Conservation (phyloP, 2,888 invertebrate species). For the Xylota sylvarum region DNA sequence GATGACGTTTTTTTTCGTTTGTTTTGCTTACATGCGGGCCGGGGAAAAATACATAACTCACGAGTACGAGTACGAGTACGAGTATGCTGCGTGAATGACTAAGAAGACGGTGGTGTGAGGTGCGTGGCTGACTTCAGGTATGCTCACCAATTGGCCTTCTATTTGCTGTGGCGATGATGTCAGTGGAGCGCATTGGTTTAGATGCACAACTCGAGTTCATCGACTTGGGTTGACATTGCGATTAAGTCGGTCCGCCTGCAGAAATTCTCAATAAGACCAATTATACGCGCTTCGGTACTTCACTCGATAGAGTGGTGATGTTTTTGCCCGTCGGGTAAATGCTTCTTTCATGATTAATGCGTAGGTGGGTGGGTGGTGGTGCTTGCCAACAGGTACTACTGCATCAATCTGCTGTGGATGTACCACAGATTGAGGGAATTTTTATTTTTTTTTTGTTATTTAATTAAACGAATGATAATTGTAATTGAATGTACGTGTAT, state of each 20-base stretch:
- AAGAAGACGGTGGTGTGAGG: not conserved
- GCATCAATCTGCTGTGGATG: constrained; percentile 6
- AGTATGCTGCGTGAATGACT: constrained; percentile 22
- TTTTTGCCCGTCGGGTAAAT: constrained; percentile 9
- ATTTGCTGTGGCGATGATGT: constrained; percentile 21
- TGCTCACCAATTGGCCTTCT: constrained; percentile 41
- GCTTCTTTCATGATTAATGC: constrained; percentile 35
- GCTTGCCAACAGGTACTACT: constrained; percentile 58
- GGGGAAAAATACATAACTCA: constrained; percentile 44
- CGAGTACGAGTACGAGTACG: constrained; percentile 6
- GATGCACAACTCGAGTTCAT: constrained; percentile 52
- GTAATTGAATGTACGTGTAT: constrained; percentile 61
- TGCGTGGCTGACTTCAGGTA: constrained; percentile 11
- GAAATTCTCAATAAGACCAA: constrained; percentile 46
- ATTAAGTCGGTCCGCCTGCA: constrained; percentile 63
- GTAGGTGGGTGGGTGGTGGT: not conserved
- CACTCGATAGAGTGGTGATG: constrained; percentile 23
- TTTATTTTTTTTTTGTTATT: constrained; percentile 27
- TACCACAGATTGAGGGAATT: constrained; percentile 35
- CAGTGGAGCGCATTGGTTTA: constrained; percentile 11
- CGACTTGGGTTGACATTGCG: constrained; percentile 66
- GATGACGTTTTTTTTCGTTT: constrained; percentile 36
- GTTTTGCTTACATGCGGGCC: constrained; percentile 65
- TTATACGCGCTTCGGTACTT: constrained; percentile 58
- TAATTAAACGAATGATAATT: constrained; percentile 72